Base-by-base conservation (phyloP, 2,888 invertebrate species). In the Elegia similella region DNA sequence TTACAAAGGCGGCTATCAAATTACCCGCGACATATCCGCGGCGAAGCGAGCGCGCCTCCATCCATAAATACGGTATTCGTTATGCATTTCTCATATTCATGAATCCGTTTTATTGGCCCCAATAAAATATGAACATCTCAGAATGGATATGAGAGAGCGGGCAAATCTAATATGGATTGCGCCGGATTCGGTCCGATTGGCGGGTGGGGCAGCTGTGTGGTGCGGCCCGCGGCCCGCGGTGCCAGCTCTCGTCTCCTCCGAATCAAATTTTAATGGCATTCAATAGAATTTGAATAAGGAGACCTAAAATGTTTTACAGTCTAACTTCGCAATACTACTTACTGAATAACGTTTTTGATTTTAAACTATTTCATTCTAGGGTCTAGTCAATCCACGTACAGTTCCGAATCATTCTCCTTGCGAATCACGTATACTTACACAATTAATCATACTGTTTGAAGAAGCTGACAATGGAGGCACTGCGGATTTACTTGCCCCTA, bases 101-200 rank as follows among this genome's bases (percentile, higher is more conserved):
- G 92, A 91, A 92, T 92, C 92, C 92, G 86, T 92, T 92, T 92
- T 92, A 92, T 92, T 92, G 92, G 91, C 88, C 88, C 84, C 90
- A 90, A 92, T 92, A 92, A 92, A 92, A 92, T 92, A 92, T 92
- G 92, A 91, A 92, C 91, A 91, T 92, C 92, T 92, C 86, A 86
- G 89, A 92, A 91, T 90, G 91, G 91, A 88, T 91, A 88, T 86
- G 88, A 87, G 87, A 86, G 86, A 85, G 86, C 88, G 85, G 83
- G 88, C 85, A 84, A 90, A 91, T 91, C 89, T 91, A 91, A 91
- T 91, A 91, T 91, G 88, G 88, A 90, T 91, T 86, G 87, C 85
- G 89, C 88, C 79, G 85, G 88, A 86, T 90, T 86, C 85, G 80
- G 83, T 77, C 81, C 81, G 79, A 83, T 80, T 78, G 81, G 79